Evolutionary conservation across 1,140 invertebrate genomes (phyloP).

Genomic region (Bombus confusus): DNA sequence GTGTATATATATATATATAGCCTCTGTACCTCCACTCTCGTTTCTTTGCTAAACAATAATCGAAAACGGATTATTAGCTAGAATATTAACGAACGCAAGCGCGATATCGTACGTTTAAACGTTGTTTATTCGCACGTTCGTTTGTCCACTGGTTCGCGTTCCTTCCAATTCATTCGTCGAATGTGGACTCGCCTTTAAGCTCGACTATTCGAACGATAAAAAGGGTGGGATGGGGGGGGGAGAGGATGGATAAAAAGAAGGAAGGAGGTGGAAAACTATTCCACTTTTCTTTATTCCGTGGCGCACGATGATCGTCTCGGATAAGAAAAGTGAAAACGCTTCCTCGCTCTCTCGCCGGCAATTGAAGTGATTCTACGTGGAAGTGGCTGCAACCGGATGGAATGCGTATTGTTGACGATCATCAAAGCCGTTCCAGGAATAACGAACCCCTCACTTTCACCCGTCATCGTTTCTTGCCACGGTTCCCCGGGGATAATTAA

Average conservation of each 20-base stretch:
- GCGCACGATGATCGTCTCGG: background rate
- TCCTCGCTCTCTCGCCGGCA: slow-evolving; percentile 16
- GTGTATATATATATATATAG: too few species aligned
- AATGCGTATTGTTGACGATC: slow-evolving; percentile 51
- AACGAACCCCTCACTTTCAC: slow-evolving; percentile 41
- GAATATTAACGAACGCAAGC: background rate
- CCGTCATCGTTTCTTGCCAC: slow-evolving; percentile 38
- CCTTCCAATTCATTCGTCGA: background rate
- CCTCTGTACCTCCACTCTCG: background rate
- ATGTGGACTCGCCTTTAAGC: background rate
- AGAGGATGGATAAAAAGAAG: too few species aligned
- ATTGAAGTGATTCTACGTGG: slow-evolving; percentile 36
- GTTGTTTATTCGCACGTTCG: background rate
- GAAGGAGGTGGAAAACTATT: background rate
- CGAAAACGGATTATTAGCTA: background rate
- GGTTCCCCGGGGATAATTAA: slow-evolving; percentile 44
- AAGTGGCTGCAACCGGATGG: slow-evolving; percentile 34
- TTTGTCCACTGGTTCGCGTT: background rate
- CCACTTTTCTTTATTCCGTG: background rate
- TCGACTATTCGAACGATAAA: background rate
- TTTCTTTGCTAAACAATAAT: background rate
- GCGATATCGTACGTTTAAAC: too few species aligned
- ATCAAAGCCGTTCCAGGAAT: slow-evolving; percentile 37
- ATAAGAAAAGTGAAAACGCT: slow-evolving; percentile 55
- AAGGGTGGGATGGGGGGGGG: too few species aligned